Evolutionary conservation across 2,113 vertebrate species (phyloP).

Genomic region (Scomber japonicus): DNA sequence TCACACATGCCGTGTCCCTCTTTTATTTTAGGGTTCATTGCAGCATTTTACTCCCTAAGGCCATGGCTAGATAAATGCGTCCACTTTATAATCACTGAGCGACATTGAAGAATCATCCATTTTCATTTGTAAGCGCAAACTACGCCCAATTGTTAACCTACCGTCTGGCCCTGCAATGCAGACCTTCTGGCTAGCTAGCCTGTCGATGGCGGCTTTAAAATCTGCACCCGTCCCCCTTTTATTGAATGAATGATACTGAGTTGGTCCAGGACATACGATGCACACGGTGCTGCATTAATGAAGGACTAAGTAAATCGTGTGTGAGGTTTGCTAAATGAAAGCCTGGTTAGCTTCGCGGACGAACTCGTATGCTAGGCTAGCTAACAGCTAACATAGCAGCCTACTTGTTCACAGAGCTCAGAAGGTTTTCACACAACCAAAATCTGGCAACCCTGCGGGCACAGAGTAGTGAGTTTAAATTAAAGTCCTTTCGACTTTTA

Average conservation of each 20-base stretch:
- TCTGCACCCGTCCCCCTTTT: conserved; percentile 21
- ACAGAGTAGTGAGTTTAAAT: conserved; percentile 25
- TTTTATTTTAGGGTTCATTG: not conserved
- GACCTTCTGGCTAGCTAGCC: conserved; percentile 73
- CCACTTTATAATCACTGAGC: rapidly evolving
- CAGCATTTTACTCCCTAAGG: not conserved
- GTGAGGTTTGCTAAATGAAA: rapidly evolving
- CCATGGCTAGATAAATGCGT: rapidly evolving
- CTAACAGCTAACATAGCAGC: conserved; percentile 44
- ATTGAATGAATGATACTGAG: conserved; percentile 53
- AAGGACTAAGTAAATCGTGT: not conserved
- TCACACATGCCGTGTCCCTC: conserved; percentile 35
- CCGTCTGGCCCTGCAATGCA: conserved; percentile 81
- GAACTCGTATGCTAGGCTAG: conserved; percentile 62
- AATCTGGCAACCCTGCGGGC: conserved; percentile 45
- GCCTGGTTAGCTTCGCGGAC: not conserved
- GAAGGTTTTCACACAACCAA: conserved; percentile 31
- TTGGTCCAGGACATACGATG: not conserved
- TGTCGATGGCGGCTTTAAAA: conserved; percentile 70
- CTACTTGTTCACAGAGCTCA: conserved; percentile 33
- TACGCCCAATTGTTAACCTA: conserved; percentile 79
- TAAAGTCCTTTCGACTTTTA: conserved; percentile 27
- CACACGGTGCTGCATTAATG: not conserved
- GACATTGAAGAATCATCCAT: not conserved
- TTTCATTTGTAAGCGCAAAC: conserved; percentile 64